Base-by-base conservation (phyloP, 2,113 vertebrate genomes). In the Dendropsophus ebraccatus region DNA sequence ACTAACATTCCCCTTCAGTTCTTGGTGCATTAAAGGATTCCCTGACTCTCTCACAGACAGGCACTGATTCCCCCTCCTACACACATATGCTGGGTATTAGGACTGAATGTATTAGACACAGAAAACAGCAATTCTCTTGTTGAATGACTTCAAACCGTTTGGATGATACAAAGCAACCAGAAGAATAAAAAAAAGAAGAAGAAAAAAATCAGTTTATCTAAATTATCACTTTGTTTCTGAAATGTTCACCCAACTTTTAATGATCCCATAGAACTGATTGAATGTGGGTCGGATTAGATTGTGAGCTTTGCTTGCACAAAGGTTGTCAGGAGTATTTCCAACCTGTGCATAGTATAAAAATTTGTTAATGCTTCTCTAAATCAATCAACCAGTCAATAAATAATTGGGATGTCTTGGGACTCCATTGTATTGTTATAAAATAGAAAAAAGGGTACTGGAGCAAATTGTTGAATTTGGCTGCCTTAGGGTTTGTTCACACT, bases 51-150 rank as follows among this genome's bases (percentile, higher is more conserved):
- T 47, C 19, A 60, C 8, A 50, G 28, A 85, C 60, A 13, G 12
- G 56, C 50, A 4, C 16, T 47, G 52, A 60, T 28, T 74, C 70
- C 28, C 47, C 83, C 76, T 78, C 83, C 83, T 52, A 85, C 83
- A 77, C 70, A 76, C 41, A 77, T 65, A 62, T 85, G 73, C 35
- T 67, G 58, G 37, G 73, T 14, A n/a, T 60, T n/a, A n/a, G 12
- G 25, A 50, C 28, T 50, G 28, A 35, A 69, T 45, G 41, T 23
- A 49, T 81, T 47, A 81, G 16, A 16, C 19, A 47, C 62, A n/a
- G 65, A 82, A 50, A 67, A 81, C 81, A 72, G 25, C 49, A 52
- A 69, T 47, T 47, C 41, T 14, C 72, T 74, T 81, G 78, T 81
- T 81, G 13, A 45, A 62, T n/a, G 13, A 47, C 54, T 32, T 81